Evolutionary conservation across 1,140 invertebrate species (phyloP).

Genomic region (Drosophila ohnishii): DNA sequence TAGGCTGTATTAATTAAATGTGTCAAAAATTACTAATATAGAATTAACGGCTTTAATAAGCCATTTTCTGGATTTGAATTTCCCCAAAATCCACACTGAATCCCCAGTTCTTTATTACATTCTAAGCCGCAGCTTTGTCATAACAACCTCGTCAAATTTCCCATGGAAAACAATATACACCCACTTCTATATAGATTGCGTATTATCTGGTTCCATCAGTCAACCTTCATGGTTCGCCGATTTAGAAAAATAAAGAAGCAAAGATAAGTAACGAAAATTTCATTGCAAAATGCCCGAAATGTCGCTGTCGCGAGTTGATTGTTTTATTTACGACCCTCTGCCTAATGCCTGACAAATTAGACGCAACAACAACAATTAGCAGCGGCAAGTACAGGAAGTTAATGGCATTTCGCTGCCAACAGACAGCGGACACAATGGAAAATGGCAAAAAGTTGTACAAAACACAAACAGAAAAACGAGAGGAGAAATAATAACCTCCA

Average conservation of each 20-base stretch:
- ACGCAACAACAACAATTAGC: slow-evolving; percentile 46
- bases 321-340: slow-evolving; percentile 77
- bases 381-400: slow-evolving; percentile 65
- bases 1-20: too few relatives aligned
- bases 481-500: slow-evolving; percentile 49
- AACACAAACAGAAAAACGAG: slow-evolving; percentile 10
- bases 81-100: not conserved
- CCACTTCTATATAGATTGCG: slow-evolving; percentile 13
- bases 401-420: slow-evolving; percentile 62
- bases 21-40: not conserved
- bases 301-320: slow-evolving; percentile 73
- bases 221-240: slow-evolving; percentile 38
- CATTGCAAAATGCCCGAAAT: slow-evolving; percentile 66
- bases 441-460: slow-evolving; percentile 36
- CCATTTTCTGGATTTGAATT: not conserved
- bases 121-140: not conserved
- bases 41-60: not conserved
- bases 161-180: slow-evolving; percentile 18
- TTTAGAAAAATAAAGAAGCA: slow-evolving; percentile 14
- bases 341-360: slow-evolving; percentile 80
- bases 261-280: slow-evolving; percentile 23
- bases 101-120: not conserved
- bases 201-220: slow-evolving; percentile 11
- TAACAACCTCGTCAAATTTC: slow-evolving; percentile 8
- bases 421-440: slow-evolving; percentile 28